These are phyloP conservation scores for Lepas anatifera DNA, from an alignment of 2,888 invertebrate genomes.

Conservation along the genomic window DNA sequence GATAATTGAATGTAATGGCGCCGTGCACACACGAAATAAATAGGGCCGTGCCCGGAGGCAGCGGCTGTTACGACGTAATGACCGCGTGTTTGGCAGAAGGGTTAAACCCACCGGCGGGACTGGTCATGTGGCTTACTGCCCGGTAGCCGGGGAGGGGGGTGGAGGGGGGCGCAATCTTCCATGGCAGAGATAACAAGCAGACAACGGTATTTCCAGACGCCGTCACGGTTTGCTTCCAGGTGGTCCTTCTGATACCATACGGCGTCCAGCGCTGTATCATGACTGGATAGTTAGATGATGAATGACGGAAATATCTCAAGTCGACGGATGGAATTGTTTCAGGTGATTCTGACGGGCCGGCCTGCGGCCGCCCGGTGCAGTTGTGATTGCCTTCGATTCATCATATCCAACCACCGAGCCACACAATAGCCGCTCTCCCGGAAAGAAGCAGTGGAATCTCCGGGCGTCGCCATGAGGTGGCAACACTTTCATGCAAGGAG, in stretches of 20 bases:
- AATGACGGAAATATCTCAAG: neutral
- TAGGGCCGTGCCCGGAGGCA: neutral
- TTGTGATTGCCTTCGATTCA: neutral
- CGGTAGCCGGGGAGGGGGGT: neutral
- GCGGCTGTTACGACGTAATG: neutral
- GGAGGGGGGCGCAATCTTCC: too few species aligned
- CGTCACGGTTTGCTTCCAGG: too few species aligned
- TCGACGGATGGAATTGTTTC: neutral
- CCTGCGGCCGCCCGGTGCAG: neutral
- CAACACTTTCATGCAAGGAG: too few species aligned
- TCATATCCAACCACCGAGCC: neutral
- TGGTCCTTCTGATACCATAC: too few species aligned
- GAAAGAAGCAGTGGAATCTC: too few species aligned
- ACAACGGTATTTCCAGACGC: too few species aligned
- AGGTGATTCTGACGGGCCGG: neutral
- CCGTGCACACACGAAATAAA: neutral
- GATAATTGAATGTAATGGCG: slow-evolving; percentile 10
- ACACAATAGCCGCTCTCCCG: too few species aligned
- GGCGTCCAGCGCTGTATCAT: neutral
- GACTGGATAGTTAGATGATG: neutral
- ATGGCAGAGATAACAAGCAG: too few species aligned
- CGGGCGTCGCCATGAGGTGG: too few species aligned
- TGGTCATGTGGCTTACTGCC: neutral
- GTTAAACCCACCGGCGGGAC: neutral
- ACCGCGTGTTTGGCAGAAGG: neutral